Percentiles rank a stretch among this genome's conserved stretches.
These are phyloP conservation scores for Pterostichus madidus DNA, from an alignment of 2,888 invertebrate genomes.

Conservation along the genomic window DNA sequence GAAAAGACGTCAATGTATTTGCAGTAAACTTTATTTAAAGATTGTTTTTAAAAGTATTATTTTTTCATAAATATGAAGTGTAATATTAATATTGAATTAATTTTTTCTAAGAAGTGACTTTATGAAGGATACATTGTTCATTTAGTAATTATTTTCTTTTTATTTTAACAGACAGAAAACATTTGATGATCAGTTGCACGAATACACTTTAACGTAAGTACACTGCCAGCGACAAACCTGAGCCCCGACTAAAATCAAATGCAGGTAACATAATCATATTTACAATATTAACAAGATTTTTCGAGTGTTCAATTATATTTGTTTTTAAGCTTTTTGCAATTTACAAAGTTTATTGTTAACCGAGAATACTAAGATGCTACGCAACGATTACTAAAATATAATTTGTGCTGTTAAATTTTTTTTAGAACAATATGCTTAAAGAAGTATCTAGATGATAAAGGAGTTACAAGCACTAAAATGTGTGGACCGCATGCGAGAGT, in stretches of 20 bases:
- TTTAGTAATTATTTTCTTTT: conserved; percentile 6
- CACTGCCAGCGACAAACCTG: neutral
- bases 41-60: no score
- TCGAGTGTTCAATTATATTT: no score
- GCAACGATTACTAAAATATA: no score
- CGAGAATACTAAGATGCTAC: no score
- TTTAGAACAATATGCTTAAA: no score
- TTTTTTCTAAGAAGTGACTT: conserved; percentile 8
- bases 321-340: no score
- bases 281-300: neutral
- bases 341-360: no score
- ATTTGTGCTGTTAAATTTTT: no score
- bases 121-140: conserved; percentile 32
- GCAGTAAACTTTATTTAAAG: neutral
- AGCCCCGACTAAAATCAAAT: neutral
- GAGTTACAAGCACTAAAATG: no score
- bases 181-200: conserved; percentile 47
- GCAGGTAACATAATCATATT: neutral
- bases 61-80: neutral
- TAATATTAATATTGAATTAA: conserved; percentile 8
- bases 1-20: conserved; percentile 24
- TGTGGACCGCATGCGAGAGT: no score
- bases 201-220: conserved; percentile 45
- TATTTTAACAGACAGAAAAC: conserved; percentile 46
- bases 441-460: no score